These are phyloP conservation scores for Idaea aversata DNA, from an alignment of 2,888 invertebrate genomes.

Conservation along the genomic window DNA sequence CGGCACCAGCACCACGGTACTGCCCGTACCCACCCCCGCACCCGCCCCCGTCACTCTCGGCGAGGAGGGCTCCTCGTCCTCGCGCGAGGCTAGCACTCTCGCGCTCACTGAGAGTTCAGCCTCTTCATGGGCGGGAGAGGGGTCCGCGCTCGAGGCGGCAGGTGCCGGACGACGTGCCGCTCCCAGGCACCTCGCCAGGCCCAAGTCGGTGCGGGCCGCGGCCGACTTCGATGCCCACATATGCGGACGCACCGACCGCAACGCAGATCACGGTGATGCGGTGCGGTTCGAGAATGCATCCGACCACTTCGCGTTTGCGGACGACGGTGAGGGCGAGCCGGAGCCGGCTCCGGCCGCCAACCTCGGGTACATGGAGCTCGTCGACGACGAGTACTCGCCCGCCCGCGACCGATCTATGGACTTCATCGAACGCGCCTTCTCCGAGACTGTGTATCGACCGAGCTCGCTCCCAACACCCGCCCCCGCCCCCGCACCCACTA, in stretches of 20 bases:
- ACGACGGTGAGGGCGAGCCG: slow-evolving; percentile 91
- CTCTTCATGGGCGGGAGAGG: slow-evolving; percentile 94
- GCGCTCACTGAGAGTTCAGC: slow-evolving; percentile 91
- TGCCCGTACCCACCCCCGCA: slow-evolving; percentile 49
- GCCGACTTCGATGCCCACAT: slow-evolving; percentile 48
- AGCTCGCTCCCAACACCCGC: slow-evolving; percentile 34
- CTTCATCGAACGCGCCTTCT: slow-evolving; percentile 76
- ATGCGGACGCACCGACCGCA: slow-evolving; percentile 62
- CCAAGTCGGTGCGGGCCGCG: slow-evolving; percentile 58
- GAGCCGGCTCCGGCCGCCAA: slow-evolving; percentile 59
- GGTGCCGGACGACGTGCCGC: slow-evolving; percentile 51
- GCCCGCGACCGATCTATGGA: slow-evolving; percentile 75
- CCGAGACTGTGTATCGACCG: slow-evolving; percentile 62
- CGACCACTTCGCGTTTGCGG: slow-evolving; percentile 92
- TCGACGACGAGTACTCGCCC: slow-evolving; percentile 68
- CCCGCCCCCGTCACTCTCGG: neutral
- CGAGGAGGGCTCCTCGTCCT: slow-evolving; percentile 81
- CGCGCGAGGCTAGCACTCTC: slow-evolving; percentile 85
- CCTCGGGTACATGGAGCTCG: slow-evolving; percentile 69
- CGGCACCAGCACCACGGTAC: slow-evolving; percentile 62
- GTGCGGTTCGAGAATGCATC: slow-evolving; percentile 79
- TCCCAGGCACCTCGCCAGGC: slow-evolving; percentile 59
- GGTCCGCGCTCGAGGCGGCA: slow-evolving; percentile 82
- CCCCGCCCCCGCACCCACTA: slow-evolving; percentile 23
- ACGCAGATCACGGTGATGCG: slow-evolving; percentile 48